Evolutionary conservation across 2,797 vertebrate genomes (phyloP).

Genomic region (Hirundo rustica): DNA sequence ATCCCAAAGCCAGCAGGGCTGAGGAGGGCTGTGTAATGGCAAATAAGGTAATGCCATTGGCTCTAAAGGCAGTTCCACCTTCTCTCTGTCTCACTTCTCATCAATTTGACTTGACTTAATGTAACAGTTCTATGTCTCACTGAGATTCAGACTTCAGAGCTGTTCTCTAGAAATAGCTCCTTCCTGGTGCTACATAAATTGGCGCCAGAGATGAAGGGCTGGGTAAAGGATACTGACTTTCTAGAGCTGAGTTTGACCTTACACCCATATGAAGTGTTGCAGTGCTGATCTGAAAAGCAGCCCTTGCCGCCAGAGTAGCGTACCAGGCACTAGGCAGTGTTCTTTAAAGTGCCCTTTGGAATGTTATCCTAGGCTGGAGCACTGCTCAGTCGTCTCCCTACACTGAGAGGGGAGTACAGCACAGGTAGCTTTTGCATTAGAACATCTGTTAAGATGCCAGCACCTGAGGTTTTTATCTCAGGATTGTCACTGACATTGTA

Average conservation of each 20-base stretch:
- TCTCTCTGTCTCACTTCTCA: neutral
- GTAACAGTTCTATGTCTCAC: neutral
- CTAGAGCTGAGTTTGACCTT: neutral
- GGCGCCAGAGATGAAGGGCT: neutral
- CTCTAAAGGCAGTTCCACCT: neutral
- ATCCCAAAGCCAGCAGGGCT: neutral
- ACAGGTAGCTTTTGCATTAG: neutral
- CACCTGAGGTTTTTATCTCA: neutral
- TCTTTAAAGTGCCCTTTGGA: neutral
- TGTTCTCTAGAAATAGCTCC: neutral
- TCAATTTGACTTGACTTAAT: neutral
- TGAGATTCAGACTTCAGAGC: neutral
- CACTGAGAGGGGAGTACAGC: neutral
- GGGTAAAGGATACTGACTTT: neutral
- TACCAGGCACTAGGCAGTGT: neutral
- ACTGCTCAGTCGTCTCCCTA: neutral
- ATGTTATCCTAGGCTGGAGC: neutral
- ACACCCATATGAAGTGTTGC: rapidly evolving
- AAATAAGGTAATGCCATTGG: neutral
- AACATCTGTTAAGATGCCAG: neutral
- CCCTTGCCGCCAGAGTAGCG: neutral
- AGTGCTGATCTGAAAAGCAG: neutral
- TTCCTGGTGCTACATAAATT: neutral
- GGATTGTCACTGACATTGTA: neutral
- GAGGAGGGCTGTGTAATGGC: neutral